Base-by-base conservation (phyloP, 2,888 invertebrate species). In the Atrina japonica region DNA sequence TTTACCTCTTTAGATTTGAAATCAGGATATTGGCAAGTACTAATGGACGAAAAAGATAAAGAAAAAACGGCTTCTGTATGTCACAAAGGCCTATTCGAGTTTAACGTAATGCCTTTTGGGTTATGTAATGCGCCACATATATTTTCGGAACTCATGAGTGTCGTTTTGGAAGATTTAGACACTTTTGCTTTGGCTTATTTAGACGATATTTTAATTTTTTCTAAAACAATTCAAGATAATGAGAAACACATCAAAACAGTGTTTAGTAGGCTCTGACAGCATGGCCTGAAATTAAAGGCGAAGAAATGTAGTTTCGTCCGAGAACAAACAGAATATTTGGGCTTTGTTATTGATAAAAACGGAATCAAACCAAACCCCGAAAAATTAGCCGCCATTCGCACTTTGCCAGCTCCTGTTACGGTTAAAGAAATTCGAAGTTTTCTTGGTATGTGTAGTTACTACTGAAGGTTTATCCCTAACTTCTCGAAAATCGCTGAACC, bases 401-500 rank as follows among this genome's bases (percentile, higher is more conserved):
- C 47, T 16, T 65, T 77, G 35, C 53, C 73, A 2, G 53, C 70
- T 14, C 76, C 73, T 9, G 52, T 27, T 1, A 56, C 49, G 23
- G 74, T 75, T 9, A 64, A 56, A 23, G 77, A 77, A 50, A 69
- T 75, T 11, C 27, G 77, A 14, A 40, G 58, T 3, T 75, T 77
- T 53, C 59, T 79, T 5, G 79, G 79, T 11, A 74, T 79, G 74
- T 66, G 53, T 25, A 68, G 64, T 16, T 77, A 75, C 29, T 77
- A 77, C 29, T 23, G 75, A 9, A 30, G 76, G 14, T 78, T 71
- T 27, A 64, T 77, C 25, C 75, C 75, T 3, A 68, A 74, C 41
- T 76, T 72, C 40, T 66, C 60, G 3, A 53, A 53, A 43, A 71
- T 75, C 47, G 69, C 75, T 2, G 66, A 71, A 70, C 75, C 73